Percentiles rank a stretch among this genome's conserved stretches.
phyloP scores from a whole-genome alignment of 2,888 invertebrate genomes.

The Sceliomorpha sp. region DNA sequence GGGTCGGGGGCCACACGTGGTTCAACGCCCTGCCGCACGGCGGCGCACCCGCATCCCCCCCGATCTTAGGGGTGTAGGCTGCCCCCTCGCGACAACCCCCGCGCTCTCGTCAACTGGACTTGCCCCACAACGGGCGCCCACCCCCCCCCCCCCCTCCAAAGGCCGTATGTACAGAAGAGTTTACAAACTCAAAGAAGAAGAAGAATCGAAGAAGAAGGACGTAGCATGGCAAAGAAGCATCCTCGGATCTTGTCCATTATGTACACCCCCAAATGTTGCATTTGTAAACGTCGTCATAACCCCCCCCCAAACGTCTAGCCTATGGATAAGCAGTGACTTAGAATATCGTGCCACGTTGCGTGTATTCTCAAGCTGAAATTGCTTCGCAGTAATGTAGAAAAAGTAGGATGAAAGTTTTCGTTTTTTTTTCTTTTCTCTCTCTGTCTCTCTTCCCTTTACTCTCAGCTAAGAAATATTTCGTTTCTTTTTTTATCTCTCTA shows the following conservation, averaged over 20 bases:
- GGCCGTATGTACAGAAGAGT: no score
- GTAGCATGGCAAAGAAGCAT: slow-evolving; percentile 66
- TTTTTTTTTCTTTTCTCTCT: slow-evolving; percentile 52
- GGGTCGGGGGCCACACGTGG: no score
- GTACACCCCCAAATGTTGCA: slow-evolving; percentile 74
- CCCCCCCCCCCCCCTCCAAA: no score
- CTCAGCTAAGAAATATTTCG: slow-evolving; percentile 20
- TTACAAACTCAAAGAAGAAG: slow-evolving; percentile 31
- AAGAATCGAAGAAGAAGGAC: slow-evolving; percentile 33
- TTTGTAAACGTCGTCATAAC: slow-evolving; percentile 73
- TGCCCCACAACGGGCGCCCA: no score
- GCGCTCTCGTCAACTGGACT: no score
- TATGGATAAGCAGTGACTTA: slow-evolving; percentile 73
- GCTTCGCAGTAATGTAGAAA: slow-evolving; percentile 69
- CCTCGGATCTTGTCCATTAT: slow-evolving; percentile 59
- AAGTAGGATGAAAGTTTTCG: slow-evolving; percentile 66
- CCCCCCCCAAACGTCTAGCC: slow-evolving; percentile 68
- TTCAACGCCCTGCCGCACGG: no score
- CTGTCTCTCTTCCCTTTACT: no score
- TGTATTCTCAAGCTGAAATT: slow-evolving; percentile 63
- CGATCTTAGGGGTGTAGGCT: no score
- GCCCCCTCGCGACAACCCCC: no score
- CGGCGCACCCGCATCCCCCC: no score
- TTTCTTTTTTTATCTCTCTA: slow-evolving; percentile 5
- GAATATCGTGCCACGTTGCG: slow-evolving; percentile 68